These are phyloP conservation scores for Pholis gunnellus DNA, from an alignment of 2,113 vertebrate species.

Conservation along the genomic window DNA sequence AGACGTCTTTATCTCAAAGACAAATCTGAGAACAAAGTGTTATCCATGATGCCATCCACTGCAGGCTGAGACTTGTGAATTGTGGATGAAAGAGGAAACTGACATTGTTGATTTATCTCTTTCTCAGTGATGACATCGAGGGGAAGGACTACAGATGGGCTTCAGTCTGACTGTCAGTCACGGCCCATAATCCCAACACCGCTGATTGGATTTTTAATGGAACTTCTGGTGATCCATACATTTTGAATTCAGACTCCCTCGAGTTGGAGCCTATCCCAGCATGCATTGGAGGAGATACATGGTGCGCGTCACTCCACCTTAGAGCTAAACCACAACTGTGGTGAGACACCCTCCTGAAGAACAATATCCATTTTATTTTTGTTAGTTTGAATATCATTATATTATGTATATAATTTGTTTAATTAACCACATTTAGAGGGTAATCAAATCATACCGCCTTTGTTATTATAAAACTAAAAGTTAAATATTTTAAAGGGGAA, in stretches of 20 bases:
- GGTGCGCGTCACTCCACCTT: neutral
- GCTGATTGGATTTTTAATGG: conserved; percentile 32
- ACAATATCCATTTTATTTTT: too few relatives aligned
- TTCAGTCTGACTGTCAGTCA: conserved; percentile 15
- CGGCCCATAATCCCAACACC: neutral
- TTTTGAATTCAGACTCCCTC: neutral
- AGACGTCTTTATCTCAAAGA: conserved; percentile 20
- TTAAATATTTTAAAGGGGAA: too few relatives aligned
- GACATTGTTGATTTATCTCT: conserved; percentile 13
- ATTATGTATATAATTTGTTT: too few relatives aligned
- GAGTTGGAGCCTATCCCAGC: neutral
- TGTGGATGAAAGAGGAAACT: conserved; percentile 20
- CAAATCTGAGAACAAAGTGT: conserved; percentile 32
- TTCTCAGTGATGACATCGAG: conserved; percentile 9
- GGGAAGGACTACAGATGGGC: neutral
- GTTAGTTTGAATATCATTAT: too few relatives aligned
- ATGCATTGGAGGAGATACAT: neutral
- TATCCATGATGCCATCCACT: neutral
- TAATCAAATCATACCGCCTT: too few relatives aligned
- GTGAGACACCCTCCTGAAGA: neutral
- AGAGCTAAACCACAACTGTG: neutral
- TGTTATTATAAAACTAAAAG: too few relatives aligned
- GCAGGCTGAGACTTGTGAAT: neutral
- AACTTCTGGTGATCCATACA: neutral
- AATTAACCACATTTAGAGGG: too few relatives aligned